Evolutionary conservation across 2,888 invertebrate species (phyloP).

Genomic region (Acrobasis consociella): DNA sequence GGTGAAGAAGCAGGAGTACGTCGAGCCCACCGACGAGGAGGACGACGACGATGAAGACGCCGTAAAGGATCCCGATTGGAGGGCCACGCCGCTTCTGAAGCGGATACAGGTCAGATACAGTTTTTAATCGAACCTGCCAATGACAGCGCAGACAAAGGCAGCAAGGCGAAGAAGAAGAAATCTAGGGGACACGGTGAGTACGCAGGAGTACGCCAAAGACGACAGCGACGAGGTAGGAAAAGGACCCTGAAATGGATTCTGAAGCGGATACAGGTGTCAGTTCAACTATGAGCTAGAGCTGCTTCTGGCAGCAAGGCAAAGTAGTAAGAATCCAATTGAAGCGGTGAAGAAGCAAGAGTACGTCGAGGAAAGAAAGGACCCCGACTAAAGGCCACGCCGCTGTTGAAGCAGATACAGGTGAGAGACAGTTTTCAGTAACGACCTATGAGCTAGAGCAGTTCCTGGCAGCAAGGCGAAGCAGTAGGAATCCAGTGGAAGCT

Average conservation of each 20-base stretch:
- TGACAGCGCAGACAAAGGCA: not conserved
- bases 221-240: too few relatives aligned
- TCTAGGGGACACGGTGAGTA: too few relatives aligned
- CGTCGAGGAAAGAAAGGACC: slow-evolving; percentile 76
- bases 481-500: too few relatives aligned
- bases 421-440: not conserved
- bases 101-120: slow-evolving; percentile 58
- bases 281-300: too few relatives aligned
- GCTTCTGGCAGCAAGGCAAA: slow-evolving; percentile 23
- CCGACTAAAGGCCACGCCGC: slow-evolving; percentile 88
- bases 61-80: slow-evolving; percentile 87
- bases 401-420: slow-evolving; percentile 79
- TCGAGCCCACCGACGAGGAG: slow-evolving; percentile 66
- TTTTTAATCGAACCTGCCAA: too few relatives aligned
- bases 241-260: too few relatives aligned
- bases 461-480: too few relatives aligned
- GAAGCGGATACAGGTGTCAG: too few relatives aligned
- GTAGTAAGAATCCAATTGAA: slow-evolving; percentile 31
- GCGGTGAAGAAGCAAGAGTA: slow-evolving; percentile 31
- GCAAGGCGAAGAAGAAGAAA: too few relatives aligned
- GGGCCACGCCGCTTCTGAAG: slow-evolving; percentile 84
- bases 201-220: too few relatives aligned
- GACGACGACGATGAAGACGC: slow-evolving; percentile 58
- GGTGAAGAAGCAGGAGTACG: slow-evolving; percentile 51
- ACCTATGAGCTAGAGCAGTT: not conserved